Evolutionary conservation across 1,140 invertebrate genomes (phyloP), one percentile per base, ranked within the genome.

Genomic region (Camponotus vicinus): DNA sequence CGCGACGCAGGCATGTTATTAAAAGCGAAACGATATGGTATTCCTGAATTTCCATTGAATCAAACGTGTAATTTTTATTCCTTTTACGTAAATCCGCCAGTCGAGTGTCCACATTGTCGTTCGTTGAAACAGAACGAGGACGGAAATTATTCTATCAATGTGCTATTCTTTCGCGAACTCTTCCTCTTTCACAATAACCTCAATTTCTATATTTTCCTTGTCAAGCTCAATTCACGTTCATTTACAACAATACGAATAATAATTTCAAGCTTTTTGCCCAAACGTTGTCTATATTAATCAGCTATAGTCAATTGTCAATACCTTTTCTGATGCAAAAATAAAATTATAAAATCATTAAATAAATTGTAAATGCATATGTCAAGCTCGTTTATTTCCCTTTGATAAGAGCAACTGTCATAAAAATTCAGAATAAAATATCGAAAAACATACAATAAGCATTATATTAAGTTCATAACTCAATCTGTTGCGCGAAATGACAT

Each of bases 51-150:
- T 84, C 66, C 52, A 73, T 82, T 70, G 66, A 86, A 85, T 82
- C 79, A 85, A 63, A 69, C 55, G 45, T 83, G 63, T 84, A 78
- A 83, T 83, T 86, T 86, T 86, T 83, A 75, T 83, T 80, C 64
- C 27, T 86, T 86, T 82, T 83, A 32, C 80, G 32, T 34, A 61
- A 52, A 84, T 69, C 59, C 63, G 21, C 61, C 37, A 40, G 37
- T 21, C 84, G 80, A 76, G 71, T 85, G 67, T 63, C 69, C 66
- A 86, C 61, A 87, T 85, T 85, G 70, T 66, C 70, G 40, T 45
- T 40, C 55, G 80, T 85, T 63, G 64, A 75, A 63, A 57, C 55
- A 85, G 75, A 85, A 87, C 69, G 67, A 59, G 67, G 37, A 73
- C 67, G 86, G 80, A 76, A 87, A 63, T 82, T 86, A 86, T 82